phyloP scores from a whole-genome alignment of 2,888 invertebrate species.

The Epirrhoe tristata region DNA sequence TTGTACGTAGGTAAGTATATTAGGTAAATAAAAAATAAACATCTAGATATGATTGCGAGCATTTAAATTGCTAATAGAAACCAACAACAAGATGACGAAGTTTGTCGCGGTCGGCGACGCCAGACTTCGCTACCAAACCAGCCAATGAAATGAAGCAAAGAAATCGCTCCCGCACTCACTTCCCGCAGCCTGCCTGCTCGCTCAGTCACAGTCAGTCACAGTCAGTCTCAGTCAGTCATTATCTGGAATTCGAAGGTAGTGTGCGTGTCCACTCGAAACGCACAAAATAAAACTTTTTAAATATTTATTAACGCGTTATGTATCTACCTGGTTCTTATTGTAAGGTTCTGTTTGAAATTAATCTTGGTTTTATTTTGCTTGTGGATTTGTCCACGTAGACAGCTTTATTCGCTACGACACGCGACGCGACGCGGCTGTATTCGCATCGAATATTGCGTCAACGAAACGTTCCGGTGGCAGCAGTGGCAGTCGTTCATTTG shows the following conservation, averaged over 20 bases:
- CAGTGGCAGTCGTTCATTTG: slow-evolving; percentile 53
- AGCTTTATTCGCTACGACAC: slow-evolving; percentile 47
- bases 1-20: too few relatives aligned
- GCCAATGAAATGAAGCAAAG: too few relatives aligned
- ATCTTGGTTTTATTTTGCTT: slow-evolving; percentile 23
- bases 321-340: too few relatives aligned
- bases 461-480: slow-evolving; percentile 39
- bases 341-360: neutral
- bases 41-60: slow-evolving; percentile 21
- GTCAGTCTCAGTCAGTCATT: slow-evolving; percentile 13
- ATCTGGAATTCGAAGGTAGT: slow-evolving; percentile 24
- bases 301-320: neutral
- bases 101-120: neutral
- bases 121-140: too few relatives aligned
- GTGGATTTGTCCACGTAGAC: slow-evolving; percentile 34
- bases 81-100: neutral
- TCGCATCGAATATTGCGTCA: slow-evolving; percentile 44
- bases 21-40: slow-evolving; percentile 8
- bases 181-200: too few relatives aligned
- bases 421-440: slow-evolving; percentile 48
- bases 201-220: neutral
- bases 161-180: too few relatives aligned
- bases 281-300: slow-evolving; percentile 5
- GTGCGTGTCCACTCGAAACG: slow-evolving; percentile 21
- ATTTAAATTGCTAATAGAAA: slow-evolving; percentile 14